Conservation (phyloP, 2,888 invertebrate genomes). For the Ametastegia equiseti region DNA sequence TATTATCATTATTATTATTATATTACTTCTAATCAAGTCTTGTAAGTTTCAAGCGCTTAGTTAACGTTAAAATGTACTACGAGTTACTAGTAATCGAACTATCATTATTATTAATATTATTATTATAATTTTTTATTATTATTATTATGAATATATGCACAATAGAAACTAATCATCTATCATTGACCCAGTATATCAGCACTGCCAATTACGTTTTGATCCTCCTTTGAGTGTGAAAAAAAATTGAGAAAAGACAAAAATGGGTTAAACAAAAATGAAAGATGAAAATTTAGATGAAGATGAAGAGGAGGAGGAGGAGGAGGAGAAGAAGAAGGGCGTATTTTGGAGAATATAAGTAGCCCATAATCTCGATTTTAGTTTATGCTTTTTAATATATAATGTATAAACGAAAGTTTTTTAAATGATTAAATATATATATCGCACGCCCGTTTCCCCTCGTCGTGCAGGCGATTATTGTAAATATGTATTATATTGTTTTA, state of each 20-base stretch:
- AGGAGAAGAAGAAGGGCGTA: neutral
- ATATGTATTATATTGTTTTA: slow-evolving; percentile 72
- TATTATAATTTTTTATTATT: neutral
- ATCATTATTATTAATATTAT: slow-evolving; percentile 14
- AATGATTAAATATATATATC: neutral
- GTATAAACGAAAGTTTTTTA: neutral
- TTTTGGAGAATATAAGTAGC: neutral
- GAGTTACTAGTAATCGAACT: slow-evolving; percentile 38
- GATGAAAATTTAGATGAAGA: neutral
- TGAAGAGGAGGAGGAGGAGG: neutral
- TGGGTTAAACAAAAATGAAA: neutral
- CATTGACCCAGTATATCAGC: neutral
- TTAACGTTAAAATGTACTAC: slow-evolving; percentile 41
- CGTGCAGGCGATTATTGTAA: slow-evolving; percentile 59
- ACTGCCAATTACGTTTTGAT: slow-evolving; percentile 3
- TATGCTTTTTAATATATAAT: neutral
- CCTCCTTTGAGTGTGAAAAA: neutral
- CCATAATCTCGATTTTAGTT: neutral
- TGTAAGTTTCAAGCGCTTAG: slow-evolving; percentile 36
- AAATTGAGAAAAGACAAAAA: neutral
- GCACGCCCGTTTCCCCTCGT: slow-evolving; percentile 14
- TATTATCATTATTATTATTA: neutral
- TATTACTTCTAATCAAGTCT: slow-evolving; percentile 11
- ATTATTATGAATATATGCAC: neutral
- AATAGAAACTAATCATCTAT: no score